Base-by-base conservation (phyloP, 2,113 vertebrate genomes). In the Microtus richardsoni region DNA sequence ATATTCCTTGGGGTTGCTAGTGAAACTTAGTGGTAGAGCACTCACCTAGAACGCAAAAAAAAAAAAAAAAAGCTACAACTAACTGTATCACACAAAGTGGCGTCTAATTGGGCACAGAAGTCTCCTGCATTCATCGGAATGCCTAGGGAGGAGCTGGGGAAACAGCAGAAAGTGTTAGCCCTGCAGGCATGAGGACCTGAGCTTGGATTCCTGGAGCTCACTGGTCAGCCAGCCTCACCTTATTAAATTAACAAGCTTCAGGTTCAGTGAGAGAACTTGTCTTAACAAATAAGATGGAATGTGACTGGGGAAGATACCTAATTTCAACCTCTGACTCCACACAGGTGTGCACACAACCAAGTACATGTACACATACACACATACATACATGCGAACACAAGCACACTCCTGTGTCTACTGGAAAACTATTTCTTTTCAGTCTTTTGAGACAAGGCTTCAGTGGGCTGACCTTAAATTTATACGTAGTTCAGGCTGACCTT, bases 41-140 rank as follows among this genome's bases (percentile, higher is more conserved):
- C 30, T 39, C 28, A 5, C 66, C 36, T 82, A 39, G 75, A 28
- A 83, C 17, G 24, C 41, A 47, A 13, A 75, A 75, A 44, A 33
- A 44, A 64, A 62, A 75, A 11, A 30, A 5, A 19, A 58, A 49
- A 49, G 13, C 30, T 58, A 79, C 16, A 92, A 86, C 90, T 28
- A 83, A 52, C n/a, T 62, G 58, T 9, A n/a, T 52, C 39, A n/a
- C 22, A 60, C 3, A 82, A 13, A 89, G 73, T 26, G 8, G 52
- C 39, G 87, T 58, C 30, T 77, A 86, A 54, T 54, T 49, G 86
- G 68, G 47, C 21, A 71, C 28, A 78, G 47, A 79, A 87, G n/a
- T 74, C 73, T 60, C 26, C 74, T 39, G 28, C 70, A 66, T 41
- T 96, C 62, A 91, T 39, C 88, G 85, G 83, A 88, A 94, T 66